Evolutionary conservation across 2,797 vertebrate genomes (phyloP).

Genomic region (Acanthurus lineatus): DNA sequence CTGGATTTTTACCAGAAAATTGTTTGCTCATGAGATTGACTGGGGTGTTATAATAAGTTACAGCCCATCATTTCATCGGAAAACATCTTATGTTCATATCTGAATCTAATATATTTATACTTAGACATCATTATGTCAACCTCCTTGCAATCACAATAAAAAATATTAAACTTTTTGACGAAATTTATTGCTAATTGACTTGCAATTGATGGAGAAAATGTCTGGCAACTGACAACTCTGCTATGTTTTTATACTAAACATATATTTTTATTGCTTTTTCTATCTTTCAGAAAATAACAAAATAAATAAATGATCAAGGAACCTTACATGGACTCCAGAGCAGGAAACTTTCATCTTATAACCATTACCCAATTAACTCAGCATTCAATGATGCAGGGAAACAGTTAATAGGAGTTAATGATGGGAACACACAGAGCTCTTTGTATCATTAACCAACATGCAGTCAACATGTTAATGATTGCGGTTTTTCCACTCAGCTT

Average conservation of each 20-base stretch:
- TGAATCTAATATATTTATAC: constrained; percentile 19
- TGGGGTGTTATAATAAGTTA: constrained; percentile 15
- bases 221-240: neutral
- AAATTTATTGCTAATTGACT: constrained; percentile 11
- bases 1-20: constrained; percentile 14
- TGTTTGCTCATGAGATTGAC: constrained; percentile 22
- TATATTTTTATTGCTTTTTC: neutral
- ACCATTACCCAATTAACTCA: constrained; percentile 72
- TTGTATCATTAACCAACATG: constrained; percentile 82
- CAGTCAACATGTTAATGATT: constrained; percentile 78
- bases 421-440: constrained; percentile 76
- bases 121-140: constrained; percentile 15
- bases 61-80: constrained; percentile 39
- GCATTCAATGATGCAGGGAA: constrained; percentile 78
- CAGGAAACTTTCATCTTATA: constrained; percentile 72
- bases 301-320: constrained; percentile 46
- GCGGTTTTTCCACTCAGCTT: constrained; percentile 52
- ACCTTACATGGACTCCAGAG: constrained; percentile 36
- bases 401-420: constrained; percentile 83
- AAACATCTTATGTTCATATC: constrained; percentile 35
- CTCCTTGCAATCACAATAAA: constrained; percentile 10
- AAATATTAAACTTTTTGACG: neutral
- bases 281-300: constrained; percentile 9
- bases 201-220: constrained; percentile 9
- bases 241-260: neutral